Conservation (phyloP, 2,113 vertebrate genomes). For the Sapayoa aenigma region DNA sequence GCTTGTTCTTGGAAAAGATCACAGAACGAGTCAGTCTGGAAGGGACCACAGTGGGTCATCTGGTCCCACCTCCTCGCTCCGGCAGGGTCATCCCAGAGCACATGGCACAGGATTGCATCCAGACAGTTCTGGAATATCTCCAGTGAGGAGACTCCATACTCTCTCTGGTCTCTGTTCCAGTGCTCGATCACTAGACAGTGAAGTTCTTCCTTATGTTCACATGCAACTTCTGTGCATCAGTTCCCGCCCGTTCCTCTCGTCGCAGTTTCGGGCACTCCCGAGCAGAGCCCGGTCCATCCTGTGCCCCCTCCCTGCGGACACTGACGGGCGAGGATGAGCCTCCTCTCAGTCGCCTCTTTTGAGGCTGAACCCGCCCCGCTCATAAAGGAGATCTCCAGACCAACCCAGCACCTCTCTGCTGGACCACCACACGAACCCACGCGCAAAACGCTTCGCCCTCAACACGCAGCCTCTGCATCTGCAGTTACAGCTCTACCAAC, state of each 20-base stretch:
- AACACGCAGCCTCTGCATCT: rapidly evolving
- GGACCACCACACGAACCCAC: rapidly evolving
- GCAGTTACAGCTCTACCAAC: rapidly evolving
- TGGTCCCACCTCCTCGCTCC: neutral
- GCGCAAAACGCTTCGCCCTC: neutral
- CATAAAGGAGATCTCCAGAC: neutral
- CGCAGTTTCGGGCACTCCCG: neutral
- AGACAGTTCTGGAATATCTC: neutral
- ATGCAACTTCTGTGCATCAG: neutral
- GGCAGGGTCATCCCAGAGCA: neutral
- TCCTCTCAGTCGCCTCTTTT: neutral
- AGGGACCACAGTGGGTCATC: neutral
- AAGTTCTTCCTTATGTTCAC: neutral
- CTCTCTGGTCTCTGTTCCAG: neutral
- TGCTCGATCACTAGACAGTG: no score
- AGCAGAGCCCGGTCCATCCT: neutral
- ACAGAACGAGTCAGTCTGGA: neutral
- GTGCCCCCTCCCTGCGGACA: neutral
- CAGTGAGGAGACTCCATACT: neutral
- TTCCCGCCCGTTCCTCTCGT: neutral
- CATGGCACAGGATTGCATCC: neutral
- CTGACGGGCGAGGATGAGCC: neutral
- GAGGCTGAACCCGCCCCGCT: neutral
- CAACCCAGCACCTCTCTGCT: neutral
- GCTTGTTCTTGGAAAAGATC: neutral